Conservation (phyloP, 2,797 vertebrate species). For the Myiotriccus ornatus region DNA sequence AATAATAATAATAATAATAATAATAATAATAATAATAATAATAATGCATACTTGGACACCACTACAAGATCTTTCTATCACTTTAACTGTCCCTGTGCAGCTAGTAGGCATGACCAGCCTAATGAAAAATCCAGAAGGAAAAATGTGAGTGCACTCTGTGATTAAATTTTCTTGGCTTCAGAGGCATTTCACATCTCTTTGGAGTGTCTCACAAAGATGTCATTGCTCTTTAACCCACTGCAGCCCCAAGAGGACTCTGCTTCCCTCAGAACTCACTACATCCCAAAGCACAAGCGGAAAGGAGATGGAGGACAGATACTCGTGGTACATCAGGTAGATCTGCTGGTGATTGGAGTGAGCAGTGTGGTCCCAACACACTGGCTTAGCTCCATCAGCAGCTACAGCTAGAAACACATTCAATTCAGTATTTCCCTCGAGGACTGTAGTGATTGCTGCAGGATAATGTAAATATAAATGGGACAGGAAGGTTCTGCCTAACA, state of each 20-base stretch:
- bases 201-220: not conserved
- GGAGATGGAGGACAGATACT: not conserved
- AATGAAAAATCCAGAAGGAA: not conserved
- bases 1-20: not conserved
- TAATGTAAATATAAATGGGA: not conserved
- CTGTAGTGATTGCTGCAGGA: not conserved
- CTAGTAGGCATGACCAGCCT: not conserved
- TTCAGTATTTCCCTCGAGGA: not conserved
- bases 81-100: not conserved
- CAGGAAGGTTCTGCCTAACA: not conserved
- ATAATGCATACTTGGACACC: not conserved
- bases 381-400: not conserved
- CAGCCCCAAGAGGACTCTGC: not conserved
- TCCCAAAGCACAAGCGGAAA: not conserved
- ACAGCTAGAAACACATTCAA: not conserved
- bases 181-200: not conserved
- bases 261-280: not conserved
- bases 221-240: not conserved
- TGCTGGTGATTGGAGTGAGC: not conserved
- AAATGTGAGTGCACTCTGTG: not conserved
- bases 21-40: too few species aligned
- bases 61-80: not conserved
- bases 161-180: not conserved
- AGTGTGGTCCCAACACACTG: not conserved
- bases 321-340: not conserved